A percentile compares a stretch with the other conserved stretches of the same genome.
Conservation (phyloP, 2,113 vertebrate genomes). For the Cavia aperea region DNA sequence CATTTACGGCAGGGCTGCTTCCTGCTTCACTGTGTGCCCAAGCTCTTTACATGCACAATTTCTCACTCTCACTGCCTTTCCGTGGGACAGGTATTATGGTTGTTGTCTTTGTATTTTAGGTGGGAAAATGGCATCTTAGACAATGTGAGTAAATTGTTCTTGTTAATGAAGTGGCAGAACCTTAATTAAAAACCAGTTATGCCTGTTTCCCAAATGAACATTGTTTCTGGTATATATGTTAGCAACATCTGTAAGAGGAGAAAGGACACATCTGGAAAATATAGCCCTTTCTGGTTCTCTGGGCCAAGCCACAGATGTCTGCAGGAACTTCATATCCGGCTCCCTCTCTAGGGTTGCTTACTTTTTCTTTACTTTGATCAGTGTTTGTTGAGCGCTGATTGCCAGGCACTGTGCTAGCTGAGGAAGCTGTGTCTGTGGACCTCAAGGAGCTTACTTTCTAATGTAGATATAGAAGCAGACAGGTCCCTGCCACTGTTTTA, state of each 20-base stretch:
- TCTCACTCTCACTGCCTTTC: neutral
- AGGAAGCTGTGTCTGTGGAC: neutral
- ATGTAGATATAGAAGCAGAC: neutral
- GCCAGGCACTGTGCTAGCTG: neutral
- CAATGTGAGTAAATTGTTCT: neutral
- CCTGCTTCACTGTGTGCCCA: neutral
- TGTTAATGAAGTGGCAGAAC: neutral
- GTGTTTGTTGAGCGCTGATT: neutral
- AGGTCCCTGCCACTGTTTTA: neutral
- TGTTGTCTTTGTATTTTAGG: slow-evolving; percentile 3
- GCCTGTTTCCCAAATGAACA: neutral
- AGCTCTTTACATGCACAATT: neutral
- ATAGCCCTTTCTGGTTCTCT: neutral
- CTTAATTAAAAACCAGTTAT: slow-evolving; percentile 23
- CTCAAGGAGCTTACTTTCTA: neutral
- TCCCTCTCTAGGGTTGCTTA: neutral
- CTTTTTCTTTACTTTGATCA: neutral
- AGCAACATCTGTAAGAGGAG: neutral
- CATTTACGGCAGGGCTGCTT: neutral
- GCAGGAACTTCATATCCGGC: neutral
- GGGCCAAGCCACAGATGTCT: neutral
- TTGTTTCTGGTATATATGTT: neutral
- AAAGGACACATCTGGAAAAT: neutral
- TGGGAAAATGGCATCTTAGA: neutral
- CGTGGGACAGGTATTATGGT: neutral